Percentiles rank a stretch among this genome's conserved stretches.
Conservation (phyloP, 1,140 invertebrate species). For the Sycobia sp. region DNA sequence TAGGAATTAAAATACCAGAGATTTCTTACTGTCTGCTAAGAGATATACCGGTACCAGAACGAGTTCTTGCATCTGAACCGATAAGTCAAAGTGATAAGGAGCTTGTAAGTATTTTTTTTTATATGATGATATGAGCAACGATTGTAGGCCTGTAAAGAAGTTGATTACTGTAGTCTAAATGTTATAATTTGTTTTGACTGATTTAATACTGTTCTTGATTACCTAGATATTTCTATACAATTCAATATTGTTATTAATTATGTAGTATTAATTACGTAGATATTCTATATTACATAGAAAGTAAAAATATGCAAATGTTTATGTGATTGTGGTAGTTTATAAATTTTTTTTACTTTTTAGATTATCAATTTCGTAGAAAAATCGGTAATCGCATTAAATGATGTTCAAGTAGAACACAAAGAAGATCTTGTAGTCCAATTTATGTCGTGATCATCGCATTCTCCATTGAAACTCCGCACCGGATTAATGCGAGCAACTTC, state of each 20-base stretch:
- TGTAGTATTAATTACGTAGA: no score
- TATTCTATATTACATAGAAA: no score
- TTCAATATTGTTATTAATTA: no score
- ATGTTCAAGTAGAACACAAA: slow-evolving; percentile 79
- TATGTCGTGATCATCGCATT: slow-evolving; percentile 54
- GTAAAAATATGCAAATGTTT: no score
- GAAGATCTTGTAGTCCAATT: slow-evolving; percentile 83
- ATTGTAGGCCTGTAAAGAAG: no score
- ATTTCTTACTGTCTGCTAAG: slow-evolving; percentile 59
- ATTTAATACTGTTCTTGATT: no score
- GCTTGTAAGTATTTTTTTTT: slow-evolving; percentile 60
- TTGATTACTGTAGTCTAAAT: no score
- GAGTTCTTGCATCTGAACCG: slow-evolving; percentile 62
- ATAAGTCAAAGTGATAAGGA: slow-evolving; percentile 62
- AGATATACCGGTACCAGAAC: slow-evolving; percentile 68
- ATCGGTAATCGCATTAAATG: slow-evolving; percentile 70
- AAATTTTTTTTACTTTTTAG: slow-evolving; percentile 62
- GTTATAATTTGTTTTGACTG: no score
- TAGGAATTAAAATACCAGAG: slow-evolving; percentile 56
- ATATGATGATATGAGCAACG: no score
- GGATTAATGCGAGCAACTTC: slow-evolving; percentile 25
- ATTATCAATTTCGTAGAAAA: slow-evolving; percentile 69
- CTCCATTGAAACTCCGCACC: slow-evolving; percentile 12
- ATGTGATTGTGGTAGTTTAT: slow-evolving; percentile 42
- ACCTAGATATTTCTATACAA: background rate